Evolutionary conservation across 2,888 invertebrate species (phyloP).

Genomic region (Andrena hattorfiana): DNA sequence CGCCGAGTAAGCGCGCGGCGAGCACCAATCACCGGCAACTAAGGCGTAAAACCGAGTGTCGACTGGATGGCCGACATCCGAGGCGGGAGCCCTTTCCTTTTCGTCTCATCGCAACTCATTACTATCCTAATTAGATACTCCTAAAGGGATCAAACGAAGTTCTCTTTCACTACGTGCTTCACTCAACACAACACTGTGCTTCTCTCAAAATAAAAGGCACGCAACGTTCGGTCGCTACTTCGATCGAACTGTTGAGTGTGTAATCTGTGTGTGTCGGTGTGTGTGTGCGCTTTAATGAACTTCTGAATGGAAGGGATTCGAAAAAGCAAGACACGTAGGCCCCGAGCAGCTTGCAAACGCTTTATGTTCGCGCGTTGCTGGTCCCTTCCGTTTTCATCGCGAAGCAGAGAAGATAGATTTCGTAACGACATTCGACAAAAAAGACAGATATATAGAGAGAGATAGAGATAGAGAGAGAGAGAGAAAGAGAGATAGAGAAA

Average conservation of each 20-base stretch:
- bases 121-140: slow-evolving; percentile 48
- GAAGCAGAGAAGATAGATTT: slow-evolving; percentile 38
- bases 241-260: slow-evolving; percentile 27
- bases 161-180: slow-evolving; percentile 73
- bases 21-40: not conserved
- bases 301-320: slow-evolving; percentile 14
- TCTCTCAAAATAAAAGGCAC: slow-evolving; percentile 51
- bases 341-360: slow-evolving; percentile 26
- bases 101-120: slow-evolving; percentile 33
- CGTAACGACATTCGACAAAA: slow-evolving; percentile 43
- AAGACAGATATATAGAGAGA: slow-evolving; percentile 25
- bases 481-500: slow-evolving; percentile 11
- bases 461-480: not conserved
- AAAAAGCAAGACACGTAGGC: slow-evolving; percentile 29
- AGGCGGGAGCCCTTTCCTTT: slow-evolving; percentile 8
- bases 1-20: not conserved
- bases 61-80: slow-evolving; percentile 5
- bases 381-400: slow-evolving; percentile 43
- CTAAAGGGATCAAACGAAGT: slow-evolving; percentile 47
- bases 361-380: slow-evolving; percentile 33
- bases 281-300: slow-evolving; percentile 36
- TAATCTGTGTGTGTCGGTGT: not conserved
- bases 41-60: not conserved
- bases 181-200: slow-evolving; percentile 70
- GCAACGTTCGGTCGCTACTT: slow-evolving; percentile 60